Evolutionary conservation across 1,140 invertebrate genomes (phyloP), one percentile per base, ranked within the genome.

Genomic region (Wiebesia pumilae): DNA sequence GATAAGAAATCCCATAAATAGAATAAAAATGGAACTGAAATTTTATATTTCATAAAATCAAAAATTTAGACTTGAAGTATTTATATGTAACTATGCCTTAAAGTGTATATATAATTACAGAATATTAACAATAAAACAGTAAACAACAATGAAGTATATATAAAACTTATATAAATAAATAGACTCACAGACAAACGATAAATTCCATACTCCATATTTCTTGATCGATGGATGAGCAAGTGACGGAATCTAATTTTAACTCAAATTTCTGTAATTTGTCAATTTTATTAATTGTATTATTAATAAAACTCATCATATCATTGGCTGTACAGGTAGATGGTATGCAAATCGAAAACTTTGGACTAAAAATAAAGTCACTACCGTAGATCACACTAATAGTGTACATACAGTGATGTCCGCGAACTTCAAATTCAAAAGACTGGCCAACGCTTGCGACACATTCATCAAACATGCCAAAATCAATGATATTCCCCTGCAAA

Each of bases 381-480:
- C 40, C 35, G 35, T 51, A 30, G 1, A 21, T 67, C 0, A 65
- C 21, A 6, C 10, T 24, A 27, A 88, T n/a, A 0, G 51, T 33
- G n/a, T 88, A 86, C 84, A 82, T 86, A 27, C 87, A 88, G 58
- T 78, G 62, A 19, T 33, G 58, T n/a, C 84, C 87, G 0, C 27
- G 73, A 77, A 86, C 75, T 43, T 86, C 73, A 16, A 40, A 16
- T 30, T 75, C 30, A 16, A 30, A 12, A 12, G 69, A 62, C 35
- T 73, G 47, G 9, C 24, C 65, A 0, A 51, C 27, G 35, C 62
- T 62, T 21, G 38, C 79, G 14, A 90, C 43, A 78, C 92, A 92
- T 84, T 92, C 90, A 40, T 91, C 89, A 83, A 88, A 92, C 82
- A 91, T 88, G 27, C 92, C 91, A 19, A 91, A 80, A 83, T 89